Evolutionary conservation across 53 echinoderm and acorn worm genomes (phyloP).

Genomic region (Echinometra lucunter): DNA sequence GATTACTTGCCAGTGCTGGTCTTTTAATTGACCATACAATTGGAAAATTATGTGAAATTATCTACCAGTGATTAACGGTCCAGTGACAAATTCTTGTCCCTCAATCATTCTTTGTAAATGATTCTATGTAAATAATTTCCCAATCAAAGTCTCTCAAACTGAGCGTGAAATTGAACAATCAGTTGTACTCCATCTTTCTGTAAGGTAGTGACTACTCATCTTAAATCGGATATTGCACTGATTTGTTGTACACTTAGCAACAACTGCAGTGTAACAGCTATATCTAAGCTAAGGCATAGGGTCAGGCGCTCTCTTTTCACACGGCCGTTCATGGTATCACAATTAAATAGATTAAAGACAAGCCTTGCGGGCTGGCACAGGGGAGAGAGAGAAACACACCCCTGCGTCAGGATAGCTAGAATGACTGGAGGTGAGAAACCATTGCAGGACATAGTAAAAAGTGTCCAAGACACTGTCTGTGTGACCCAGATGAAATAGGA

Average conservation of each 20-base stretch:
- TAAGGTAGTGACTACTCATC: background rate
- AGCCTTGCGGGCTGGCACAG: background rate
- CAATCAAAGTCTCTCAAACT: too few species aligned
- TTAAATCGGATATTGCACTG: background rate
- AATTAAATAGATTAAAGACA: constrained; percentile 40
- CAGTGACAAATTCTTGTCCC: too few species aligned
- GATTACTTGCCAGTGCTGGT: too few species aligned
- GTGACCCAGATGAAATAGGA: background rate
- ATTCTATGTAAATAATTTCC: too few species aligned
- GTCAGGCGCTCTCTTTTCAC: background rate
- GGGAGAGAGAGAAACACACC: background rate
- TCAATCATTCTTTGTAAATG: too few species aligned
- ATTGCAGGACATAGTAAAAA: background rate
- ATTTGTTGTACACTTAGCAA: background rate
- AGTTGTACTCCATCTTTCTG: too few species aligned
- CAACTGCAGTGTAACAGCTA: background rate
- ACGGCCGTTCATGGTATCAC: background rate
- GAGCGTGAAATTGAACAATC: too few species aligned
- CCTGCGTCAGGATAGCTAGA: background rate
- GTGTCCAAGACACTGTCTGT: background rate
- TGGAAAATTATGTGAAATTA: too few species aligned
- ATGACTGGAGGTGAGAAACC: background rate
- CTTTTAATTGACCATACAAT: too few species aligned
- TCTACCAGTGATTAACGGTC: too few species aligned
- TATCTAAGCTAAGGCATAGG: background rate